Conservation (phyloP, 2,888 invertebrate genomes). For the Nomada fabriciana region DNA sequence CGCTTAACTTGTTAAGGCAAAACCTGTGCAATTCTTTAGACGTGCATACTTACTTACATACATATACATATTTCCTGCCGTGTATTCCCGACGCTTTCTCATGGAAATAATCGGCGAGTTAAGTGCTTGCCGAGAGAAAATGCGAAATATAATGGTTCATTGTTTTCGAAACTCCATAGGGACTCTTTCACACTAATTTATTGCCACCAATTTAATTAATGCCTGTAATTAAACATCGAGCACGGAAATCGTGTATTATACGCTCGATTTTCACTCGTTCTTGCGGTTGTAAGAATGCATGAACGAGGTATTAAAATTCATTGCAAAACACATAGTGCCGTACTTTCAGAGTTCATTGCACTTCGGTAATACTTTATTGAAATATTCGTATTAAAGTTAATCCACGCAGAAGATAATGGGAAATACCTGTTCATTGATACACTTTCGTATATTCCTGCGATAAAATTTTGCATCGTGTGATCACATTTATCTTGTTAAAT, state of each 20-base stretch:
- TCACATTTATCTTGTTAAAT: neutral
- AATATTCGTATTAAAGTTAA: too few relatives aligned
- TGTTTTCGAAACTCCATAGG: constrained; percentile 26
- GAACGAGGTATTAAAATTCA: neutral
- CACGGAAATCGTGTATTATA: neutral
- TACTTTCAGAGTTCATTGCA: neutral
- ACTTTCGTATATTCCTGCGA: neutral
- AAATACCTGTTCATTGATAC: neutral
- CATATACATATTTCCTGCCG: neutral
- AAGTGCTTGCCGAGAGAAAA: constrained; percentile 24
- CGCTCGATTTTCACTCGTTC: constrained; percentile 13
- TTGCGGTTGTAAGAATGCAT: neutral
- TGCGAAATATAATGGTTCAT: constrained; percentile 38
- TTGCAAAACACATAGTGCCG: neutral
- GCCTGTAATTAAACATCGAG: constrained; percentile 11
- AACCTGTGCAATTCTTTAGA: constrained; percentile 30
- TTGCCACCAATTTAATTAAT: constrained; percentile 20
- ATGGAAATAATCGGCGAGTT: constrained; percentile 25
- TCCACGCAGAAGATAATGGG: too few relatives aligned
- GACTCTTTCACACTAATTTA: constrained; percentile 31
- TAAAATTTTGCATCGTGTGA: neutral
- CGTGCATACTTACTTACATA: neutral
- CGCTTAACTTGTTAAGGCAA: constrained; percentile 27
- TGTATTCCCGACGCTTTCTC: constrained; percentile 41
- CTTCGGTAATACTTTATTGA: neutral